Conservation (phyloP, 2,797 vertebrate species). For the Scolopax bukidnonensis region DNA sequence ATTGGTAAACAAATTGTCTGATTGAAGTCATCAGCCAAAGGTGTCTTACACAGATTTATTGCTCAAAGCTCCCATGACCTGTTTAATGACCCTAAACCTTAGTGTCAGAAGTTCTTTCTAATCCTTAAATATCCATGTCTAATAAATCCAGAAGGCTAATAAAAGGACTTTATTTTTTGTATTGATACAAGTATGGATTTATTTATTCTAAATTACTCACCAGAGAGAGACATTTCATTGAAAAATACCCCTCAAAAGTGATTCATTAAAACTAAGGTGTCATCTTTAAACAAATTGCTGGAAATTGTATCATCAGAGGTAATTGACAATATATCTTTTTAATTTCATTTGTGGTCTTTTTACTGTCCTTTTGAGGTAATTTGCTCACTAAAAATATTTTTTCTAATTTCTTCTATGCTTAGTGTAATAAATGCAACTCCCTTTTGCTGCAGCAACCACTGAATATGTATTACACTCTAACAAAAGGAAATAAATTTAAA, state of each 20-base stretch:
- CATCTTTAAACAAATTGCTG: conserved; percentile 68
- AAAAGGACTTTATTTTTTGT: conserved; percentile 76
- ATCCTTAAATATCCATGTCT: conserved; percentile 81
- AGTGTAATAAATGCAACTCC: neutral
- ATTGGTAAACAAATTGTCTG: conserved; percentile 58
- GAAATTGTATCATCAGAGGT: conserved; percentile 48
- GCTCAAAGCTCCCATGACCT: conserved; percentile 76
- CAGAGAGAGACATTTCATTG: conserved; percentile 81
- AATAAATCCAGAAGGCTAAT: conserved; percentile 78
- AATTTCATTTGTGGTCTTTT: neutral
- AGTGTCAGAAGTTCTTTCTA: conserved; percentile 81
- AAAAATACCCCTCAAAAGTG: conserved; percentile 69
- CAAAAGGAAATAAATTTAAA: neutral
- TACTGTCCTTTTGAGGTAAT: neutral
- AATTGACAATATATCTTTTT: conserved; percentile 53
- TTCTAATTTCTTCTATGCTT: neutral
- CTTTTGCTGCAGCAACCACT: neutral
- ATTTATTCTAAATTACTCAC: conserved; percentile 82
- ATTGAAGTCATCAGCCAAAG: conserved; percentile 69
- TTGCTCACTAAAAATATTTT: neutral
- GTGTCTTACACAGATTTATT: conserved; percentile 75
- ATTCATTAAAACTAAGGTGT: conserved; percentile 73
- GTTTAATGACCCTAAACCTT: conserved; percentile 83
- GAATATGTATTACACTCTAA: neutral
- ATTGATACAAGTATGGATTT: conserved; percentile 84